Conservation (phyloP, 2,797 vertebrate genomes). For the Arnoldichthys spilopterus region DNA sequence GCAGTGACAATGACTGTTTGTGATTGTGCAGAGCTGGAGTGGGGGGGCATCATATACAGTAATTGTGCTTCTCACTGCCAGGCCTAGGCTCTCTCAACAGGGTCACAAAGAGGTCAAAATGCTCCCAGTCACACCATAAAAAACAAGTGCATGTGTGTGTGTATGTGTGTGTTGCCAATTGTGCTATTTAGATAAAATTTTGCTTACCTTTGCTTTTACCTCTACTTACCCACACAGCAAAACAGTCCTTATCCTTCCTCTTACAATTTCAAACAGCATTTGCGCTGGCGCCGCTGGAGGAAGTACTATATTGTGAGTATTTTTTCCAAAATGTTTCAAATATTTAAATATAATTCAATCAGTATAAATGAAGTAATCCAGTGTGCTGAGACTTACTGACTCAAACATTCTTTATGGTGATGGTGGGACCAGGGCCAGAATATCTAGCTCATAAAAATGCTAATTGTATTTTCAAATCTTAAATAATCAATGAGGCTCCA, state of each 20-base stretch:
- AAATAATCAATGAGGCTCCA: too few species aligned
- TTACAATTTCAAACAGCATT: background rate
- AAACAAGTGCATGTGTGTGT: constrained; percentile 11
- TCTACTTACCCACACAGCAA: constrained; percentile 11
- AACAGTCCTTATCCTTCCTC: background rate
- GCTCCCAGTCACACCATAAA: constrained; percentile 56
- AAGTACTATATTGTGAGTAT: background rate
- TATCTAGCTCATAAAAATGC: too few species aligned
- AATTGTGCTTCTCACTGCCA: constrained; percentile 64
- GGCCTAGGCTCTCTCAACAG: constrained; percentile 56
- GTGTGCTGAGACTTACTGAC: too few species aligned
- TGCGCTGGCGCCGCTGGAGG: background rate
- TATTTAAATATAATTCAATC: too few species aligned
- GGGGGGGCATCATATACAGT: constrained; percentile 65
- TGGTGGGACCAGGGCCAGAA: too few species aligned
- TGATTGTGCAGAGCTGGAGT: constrained; percentile 68
- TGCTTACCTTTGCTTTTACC: constrained; percentile 44
- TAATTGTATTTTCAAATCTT: too few species aligned
- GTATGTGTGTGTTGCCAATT: constrained; percentile 22
- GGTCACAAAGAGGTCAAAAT: constrained; percentile 60
- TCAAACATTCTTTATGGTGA: too few species aligned
- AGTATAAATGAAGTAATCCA: too few species aligned
- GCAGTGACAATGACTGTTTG: constrained; percentile 76
- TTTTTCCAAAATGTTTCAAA: too few species aligned
- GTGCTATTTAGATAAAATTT: constrained; percentile 52